Base-by-base conservation (phyloP, 2,797 vertebrate species). In the Alcedo atthis region DNA sequence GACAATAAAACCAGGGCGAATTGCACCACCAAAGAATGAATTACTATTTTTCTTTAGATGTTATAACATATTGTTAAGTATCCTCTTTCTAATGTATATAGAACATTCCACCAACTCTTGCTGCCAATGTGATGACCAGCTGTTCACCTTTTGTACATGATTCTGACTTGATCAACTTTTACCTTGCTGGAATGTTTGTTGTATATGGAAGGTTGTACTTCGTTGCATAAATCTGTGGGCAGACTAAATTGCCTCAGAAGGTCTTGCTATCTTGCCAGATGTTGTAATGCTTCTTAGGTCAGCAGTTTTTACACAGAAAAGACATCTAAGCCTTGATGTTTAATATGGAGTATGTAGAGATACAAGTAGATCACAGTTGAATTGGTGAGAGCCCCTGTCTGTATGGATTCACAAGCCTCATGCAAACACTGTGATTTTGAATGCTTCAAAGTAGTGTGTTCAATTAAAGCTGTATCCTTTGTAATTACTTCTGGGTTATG, bases 291-390 rank as follows among this genome's bases (percentile, higher is more conserved):
- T 78, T 48, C 68, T 68, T 22, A 57, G 54, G 54, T 32, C 32
- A 57, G 14, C 32, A 59, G 14, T 22, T 53, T 59, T 66, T 48
- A 40, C 9, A 19, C 10, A 49, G 35, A 40, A 30, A 40, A 32
- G 43, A 4, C 8, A 0, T 10, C 10, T 42, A 32, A 67, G 40
- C 10, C 14, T 32, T 37, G 3, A 24, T 49, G 21, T 16, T 46
- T 46, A 30, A 5, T 33, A 8, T 21, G 45, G 12, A 5, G 64
- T 43, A 7, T 37, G 24, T 54, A 8, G 2, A 42, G 30, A 24
- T 28, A 35, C 0, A 3, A 48, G 12, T 40, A 17, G 26, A 9
- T 69, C 32, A 37, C 4, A 15, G 19, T 33, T 12, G n/a, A 45
- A 51, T 12, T 68, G 19, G 48, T 32, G n/a, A 61, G 26, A 28